Conservation (phyloP, 2,113 vertebrate species). For the Abramis brama region DNA sequence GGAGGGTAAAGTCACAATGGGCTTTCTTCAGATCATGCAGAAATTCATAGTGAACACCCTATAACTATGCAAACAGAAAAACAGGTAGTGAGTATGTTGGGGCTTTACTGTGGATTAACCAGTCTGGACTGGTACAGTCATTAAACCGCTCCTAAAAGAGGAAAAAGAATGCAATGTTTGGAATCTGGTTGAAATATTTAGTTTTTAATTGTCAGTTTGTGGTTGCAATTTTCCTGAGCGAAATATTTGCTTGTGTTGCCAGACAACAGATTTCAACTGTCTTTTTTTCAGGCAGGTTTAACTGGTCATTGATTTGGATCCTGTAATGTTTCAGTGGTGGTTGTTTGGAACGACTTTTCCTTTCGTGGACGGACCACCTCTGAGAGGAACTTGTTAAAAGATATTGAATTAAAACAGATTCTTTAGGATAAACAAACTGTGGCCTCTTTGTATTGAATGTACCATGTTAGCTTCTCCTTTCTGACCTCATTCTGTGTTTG, state of each 20-base stretch:
- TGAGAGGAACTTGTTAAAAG: constrained; percentile 31
- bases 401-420: constrained; percentile 46
- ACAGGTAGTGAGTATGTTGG: constrained; percentile 62
- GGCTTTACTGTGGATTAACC: constrained; percentile 62
- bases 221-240: not conserved
- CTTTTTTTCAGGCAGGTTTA: constrained; percentile 15
- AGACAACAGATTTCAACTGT: constrained; percentile 27
- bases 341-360: constrained; percentile 39
- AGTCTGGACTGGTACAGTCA: constrained; percentile 67
- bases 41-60: constrained; percentile 61
- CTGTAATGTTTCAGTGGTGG: constrained; percentile 28
- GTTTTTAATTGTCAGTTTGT: constrained; percentile 19
- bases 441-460: constrained; percentile 31
- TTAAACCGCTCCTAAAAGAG: constrained; percentile 58
- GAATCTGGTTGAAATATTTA: constrained; percentile 19
- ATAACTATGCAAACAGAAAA: constrained; percentile 62
- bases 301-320: constrained; percentile 28
- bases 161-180: not conserved
- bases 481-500: constrained; percentile 17
- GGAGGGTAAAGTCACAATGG: constrained; percentile 66
- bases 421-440: constrained; percentile 47
- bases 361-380: constrained; percentile 33
- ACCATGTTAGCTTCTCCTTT: constrained; percentile 23
- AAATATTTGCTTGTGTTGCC: constrained; percentile 37
- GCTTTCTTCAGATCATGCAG: constrained; percentile 51